Percentiles rank a stretch among this genome's conserved stretches.
These are phyloP conservation scores for Antedon mediterranea DNA, from an alignment of 53 echinoderm and acorn worm species.

Conservation along the genomic window DNA sequence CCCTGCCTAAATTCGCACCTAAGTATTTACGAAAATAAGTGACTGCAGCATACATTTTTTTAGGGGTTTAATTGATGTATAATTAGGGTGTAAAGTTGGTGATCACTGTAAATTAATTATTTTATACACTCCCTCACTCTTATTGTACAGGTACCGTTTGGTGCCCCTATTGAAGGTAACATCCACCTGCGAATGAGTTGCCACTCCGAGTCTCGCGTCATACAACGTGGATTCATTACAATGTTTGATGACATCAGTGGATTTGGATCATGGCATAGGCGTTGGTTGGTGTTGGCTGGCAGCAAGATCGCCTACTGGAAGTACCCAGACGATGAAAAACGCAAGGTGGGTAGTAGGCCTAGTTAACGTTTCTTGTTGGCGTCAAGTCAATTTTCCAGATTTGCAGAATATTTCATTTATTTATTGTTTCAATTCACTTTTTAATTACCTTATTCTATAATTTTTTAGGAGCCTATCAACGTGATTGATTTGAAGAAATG, in stretches of 20 bases:
- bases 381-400: neutral
- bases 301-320: constrained; percentile 93
- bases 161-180: constrained; percentile 75
- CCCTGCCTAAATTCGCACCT: no score
- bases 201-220: constrained; percentile 60
- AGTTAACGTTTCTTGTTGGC: neutral
- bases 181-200: constrained; percentile 76
- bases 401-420: neutral
- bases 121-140: no score
- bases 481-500: constrained; percentile 71
- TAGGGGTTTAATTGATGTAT: no score
- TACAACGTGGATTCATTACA: constrained; percentile 67
- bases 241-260: constrained; percentile 99
- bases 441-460: neutral
- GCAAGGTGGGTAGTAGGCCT: constrained; percentile 66
- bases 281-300: constrained; percentile 84
- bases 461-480: constrained; percentile 47
- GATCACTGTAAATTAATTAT: no score
- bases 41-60: no score
- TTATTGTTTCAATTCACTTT: neutral
- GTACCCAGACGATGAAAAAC: constrained; percentile 87
- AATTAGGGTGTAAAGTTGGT: no score
- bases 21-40: no score
- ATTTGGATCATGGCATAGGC: constrained; percentile 88
- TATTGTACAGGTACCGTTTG: constrained; percentile 69